Evolutionary conservation across 1,140 invertebrate species (phyloP), one percentile per base, ranked within the genome.

Genomic region (Drosophila nebulosa): DNA sequence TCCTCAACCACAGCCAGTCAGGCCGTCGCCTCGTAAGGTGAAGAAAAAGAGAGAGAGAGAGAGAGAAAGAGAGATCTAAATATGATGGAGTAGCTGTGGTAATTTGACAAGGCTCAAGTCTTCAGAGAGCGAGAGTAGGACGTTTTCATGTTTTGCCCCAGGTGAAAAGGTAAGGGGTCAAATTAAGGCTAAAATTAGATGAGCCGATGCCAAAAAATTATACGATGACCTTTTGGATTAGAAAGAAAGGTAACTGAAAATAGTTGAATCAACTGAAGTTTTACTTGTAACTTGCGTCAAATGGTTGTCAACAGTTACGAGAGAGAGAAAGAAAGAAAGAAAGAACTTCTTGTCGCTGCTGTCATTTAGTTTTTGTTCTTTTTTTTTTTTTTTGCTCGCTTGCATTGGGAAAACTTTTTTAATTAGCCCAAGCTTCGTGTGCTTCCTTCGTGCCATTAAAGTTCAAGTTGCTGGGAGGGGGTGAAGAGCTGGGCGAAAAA

Each of bases 31-130:
- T 50, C 27, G 39, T 56, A 55, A 32, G 53, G 60, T 50, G n/a
- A n/a, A n/a, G n/a, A n/a, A n/a, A n/a, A n/a, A n/a, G n/a, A n/a
- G n/a, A n/a, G n/a, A n/a, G n/a, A n/a, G n/a, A n/a, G n/a, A n/a
- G n/a, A n/a, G n/a, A 39, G 55, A 56, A 18, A 22, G 12, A 51
- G 61, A 58, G 74, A 64, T 60, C 69, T 86, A 85, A 85, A 70
- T 52, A 85, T 85, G 83, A 85, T 85, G 83, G 81, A 85, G 83
- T 85, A 27, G 78, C 67, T 86, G 81, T 24, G 70, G 81, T 88
- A 85, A 85, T 85, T 86, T 88, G 81, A 85, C 81, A 85, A 75
- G 83, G 61, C 78, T 77, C 64, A 74, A 62, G 70, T 65, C 63
- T 55, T 46, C 32, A 30, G 42, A 52, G 36, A 39, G n/a, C 14